phyloP scores from a whole-genome alignment of 2,797 vertebrate genomes.

The Lepilemur ruficaudatus region DNA sequence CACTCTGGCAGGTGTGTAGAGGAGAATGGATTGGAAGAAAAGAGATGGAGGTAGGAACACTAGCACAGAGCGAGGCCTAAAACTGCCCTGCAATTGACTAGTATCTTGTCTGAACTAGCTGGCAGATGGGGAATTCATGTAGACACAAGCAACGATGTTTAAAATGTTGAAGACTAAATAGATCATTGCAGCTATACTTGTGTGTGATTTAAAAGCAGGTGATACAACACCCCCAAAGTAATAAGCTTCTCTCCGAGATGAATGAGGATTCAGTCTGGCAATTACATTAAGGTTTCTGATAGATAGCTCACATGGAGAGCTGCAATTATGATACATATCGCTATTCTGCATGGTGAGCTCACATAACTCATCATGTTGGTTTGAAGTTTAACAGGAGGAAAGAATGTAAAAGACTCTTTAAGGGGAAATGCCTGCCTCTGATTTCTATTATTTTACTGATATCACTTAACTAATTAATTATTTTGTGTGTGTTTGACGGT shows the following conservation, averaged over 20 bases:
- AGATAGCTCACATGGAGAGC: slow-evolving; percentile 64
- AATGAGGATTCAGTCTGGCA: slow-evolving; percentile 76
- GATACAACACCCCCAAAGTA: slow-evolving; percentile 68
- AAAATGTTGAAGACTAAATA: slow-evolving; percentile 67
- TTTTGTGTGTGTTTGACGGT: slow-evolving; percentile 38
- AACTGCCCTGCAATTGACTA: not conserved
- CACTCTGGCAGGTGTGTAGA: not conserved
- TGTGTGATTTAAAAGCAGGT: slow-evolving; percentile 75
- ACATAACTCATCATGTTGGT: slow-evolving; percentile 68
- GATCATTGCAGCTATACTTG: slow-evolving; percentile 65
- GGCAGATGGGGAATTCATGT: slow-evolving; percentile 46
- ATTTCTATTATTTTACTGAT: slow-evolving; percentile 43
- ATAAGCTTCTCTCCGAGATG: slow-evolving; percentile 70
- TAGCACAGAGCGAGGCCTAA: not conserved
- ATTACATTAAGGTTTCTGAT: slow-evolving; percentile 79
- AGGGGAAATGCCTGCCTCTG: slow-evolving; percentile 39
- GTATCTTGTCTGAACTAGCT: slow-evolving; percentile 37
- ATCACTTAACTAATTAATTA: slow-evolving; percentile 65
- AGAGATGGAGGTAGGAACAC: not conserved
- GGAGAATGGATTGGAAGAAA: not conserved
- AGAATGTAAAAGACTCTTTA: slow-evolving; percentile 40
- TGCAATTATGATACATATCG: slow-evolving; percentile 75
- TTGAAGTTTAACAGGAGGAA: slow-evolving; percentile 66
- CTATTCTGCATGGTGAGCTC: slow-evolving; percentile 64
- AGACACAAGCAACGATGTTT: slow-evolving; percentile 25